phyloP scores from a whole-genome alignment of 2,888 invertebrate species.

The Drosophila rellima region DNA sequence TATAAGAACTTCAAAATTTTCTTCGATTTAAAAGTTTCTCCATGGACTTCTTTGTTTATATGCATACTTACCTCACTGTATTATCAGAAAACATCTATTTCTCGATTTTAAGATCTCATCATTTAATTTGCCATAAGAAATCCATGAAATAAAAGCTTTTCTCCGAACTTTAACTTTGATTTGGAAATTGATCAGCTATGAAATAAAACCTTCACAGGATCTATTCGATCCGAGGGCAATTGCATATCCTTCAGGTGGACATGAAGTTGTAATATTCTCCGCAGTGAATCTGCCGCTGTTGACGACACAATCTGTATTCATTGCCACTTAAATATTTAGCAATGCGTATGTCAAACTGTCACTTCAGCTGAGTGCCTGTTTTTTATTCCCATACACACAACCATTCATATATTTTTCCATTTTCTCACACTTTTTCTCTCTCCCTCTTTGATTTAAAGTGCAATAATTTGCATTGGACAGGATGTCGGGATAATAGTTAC shows the following conservation, averaged over 20 bases:
- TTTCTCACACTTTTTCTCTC: not conserved
- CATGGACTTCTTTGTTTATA: not conserved
- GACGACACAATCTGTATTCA: constrained; percentile 64
- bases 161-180: too few species aligned
- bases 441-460: not conserved
- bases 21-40: not conserved
- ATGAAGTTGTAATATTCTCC: not conserved
- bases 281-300: constrained; percentile 23
- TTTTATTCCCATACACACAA: not conserved
- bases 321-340: constrained; percentile 68
- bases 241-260: not conserved
- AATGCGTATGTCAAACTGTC: constrained; percentile 47
- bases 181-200: too few species aligned
- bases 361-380: constrained; percentile 14
- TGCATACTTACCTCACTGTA: not conserved
- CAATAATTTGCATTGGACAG: not conserved
- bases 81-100: not conserved
- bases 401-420: not conserved
- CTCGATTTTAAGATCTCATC: not conserved
- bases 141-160: not conserved
- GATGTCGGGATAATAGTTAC: not conserved
- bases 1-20: not conserved
- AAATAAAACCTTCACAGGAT: not conserved
- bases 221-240: not conserved
- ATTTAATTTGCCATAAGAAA: not conserved